A percentile compares a stretch with the other conserved stretches of the same genome.
Conservation (phyloP, 2,113 vertebrate genomes). For the Paraplagusia blochii region DNA sequence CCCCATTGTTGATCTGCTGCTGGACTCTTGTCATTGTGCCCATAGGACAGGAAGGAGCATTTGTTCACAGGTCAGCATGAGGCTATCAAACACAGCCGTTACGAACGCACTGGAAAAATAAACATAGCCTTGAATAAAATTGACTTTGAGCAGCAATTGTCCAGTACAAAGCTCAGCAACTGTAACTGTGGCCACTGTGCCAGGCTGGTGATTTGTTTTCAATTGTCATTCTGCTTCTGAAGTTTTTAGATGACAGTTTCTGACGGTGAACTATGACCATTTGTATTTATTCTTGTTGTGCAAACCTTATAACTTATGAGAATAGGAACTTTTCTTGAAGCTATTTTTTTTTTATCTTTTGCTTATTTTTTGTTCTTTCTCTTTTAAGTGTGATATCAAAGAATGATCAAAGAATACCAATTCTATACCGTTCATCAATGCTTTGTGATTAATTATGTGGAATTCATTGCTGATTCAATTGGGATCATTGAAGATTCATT, state of each 20-base stretch:
- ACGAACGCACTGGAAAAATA: background rate
- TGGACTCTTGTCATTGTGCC: slow-evolving; percentile 33
- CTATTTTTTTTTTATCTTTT: no score
- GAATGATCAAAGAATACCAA: no score
- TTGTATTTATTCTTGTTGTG: no score
- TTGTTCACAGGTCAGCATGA: slow-evolving; percentile 33
- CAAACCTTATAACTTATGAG: no score
- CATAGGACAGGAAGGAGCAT: slow-evolving; percentile 18
- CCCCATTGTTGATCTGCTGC: slow-evolving; percentile 27
- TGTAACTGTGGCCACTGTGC: background rate
- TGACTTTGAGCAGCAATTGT: background rate
- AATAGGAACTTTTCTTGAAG: no score
- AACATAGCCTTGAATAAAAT: background rate
- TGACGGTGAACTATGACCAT: no score
- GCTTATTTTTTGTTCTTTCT: no score
- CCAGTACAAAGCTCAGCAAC: background rate
- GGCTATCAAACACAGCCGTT: slow-evolving; percentile 16
- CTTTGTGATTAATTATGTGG: no score
- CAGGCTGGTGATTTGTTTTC: background rate
- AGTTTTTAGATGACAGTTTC: background rate
- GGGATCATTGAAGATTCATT: no score
- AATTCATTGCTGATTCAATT: no score
- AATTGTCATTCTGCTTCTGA: background rate
- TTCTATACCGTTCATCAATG: no score
- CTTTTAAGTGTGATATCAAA: no score